A percentile compares a stretch with the other conserved stretches of the same genome.
Evolutionary conservation across 2,888 invertebrate species (phyloP).

Genomic region (Taenaris catops): DNA sequence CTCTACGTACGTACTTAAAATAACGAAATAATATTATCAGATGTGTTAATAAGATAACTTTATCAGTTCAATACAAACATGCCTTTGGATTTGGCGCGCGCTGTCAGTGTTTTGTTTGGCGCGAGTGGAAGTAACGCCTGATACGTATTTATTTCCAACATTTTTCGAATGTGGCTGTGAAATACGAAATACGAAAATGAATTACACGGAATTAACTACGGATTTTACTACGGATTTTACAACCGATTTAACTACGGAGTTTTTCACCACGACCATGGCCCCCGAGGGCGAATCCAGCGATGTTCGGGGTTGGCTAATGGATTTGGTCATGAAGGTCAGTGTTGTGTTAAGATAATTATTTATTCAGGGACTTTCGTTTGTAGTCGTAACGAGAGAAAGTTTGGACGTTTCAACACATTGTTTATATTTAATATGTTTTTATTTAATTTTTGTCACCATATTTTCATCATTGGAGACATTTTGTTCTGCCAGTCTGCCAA

Average conservation of each 20-base stretch:
- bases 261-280: constrained; percentile 24
- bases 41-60: constrained; percentile 32
- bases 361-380: constrained; percentile 12
- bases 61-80: constrained; percentile 33
- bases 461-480: too few relatives aligned
- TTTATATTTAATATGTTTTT: too few relatives aligned
- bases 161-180: constrained; percentile 12
- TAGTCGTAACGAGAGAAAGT: too few relatives aligned
- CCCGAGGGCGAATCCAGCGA: constrained; percentile 33
- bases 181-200: constrained; percentile 33
- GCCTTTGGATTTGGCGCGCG: constrained; percentile 27
- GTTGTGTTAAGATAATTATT: background rate
- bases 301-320: constrained; percentile 51
- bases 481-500: too few relatives aligned
- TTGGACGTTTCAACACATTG: too few relatives aligned
- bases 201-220: constrained; percentile 27
- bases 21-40: constrained; percentile 42
- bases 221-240: constrained; percentile 24
- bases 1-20: constrained; percentile 7
- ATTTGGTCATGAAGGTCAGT: constrained; percentile 56
- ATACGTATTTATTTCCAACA: constrained; percentile 14
- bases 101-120: constrained; percentile 37
- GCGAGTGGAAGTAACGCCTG: constrained; percentile 23
- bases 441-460: too few relatives aligned
- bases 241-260: constrained; percentile 25